Evolutionary conservation across 2,888 invertebrate genomes (phyloP), one percentile per base, ranked within the genome.

Genomic region (Ornithoptera alexandrae): DNA sequence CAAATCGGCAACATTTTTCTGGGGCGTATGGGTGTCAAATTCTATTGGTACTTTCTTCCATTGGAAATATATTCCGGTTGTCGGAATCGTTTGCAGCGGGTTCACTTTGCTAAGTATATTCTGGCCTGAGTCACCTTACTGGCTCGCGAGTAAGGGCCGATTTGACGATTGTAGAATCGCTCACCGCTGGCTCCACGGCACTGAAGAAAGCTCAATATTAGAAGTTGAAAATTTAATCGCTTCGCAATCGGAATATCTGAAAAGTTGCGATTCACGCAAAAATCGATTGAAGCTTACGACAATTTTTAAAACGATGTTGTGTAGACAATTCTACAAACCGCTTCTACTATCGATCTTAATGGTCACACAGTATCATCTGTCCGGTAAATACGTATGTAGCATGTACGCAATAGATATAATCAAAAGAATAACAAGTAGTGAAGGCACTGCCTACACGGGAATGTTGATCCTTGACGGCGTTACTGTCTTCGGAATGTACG

Each of bases 41-140:
- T 76, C 78, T 0, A 76, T 82, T 22, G 83, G 82, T 4, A 78
- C 80, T 0, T 79, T 77, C 66, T 75, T 74, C 3, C 56, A 78
- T 71, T 81, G 81, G 81, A 81, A 73, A 20, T 74, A 74, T 60
- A 80, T 82, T 20, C 73, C 79, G 2, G 22, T 79, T 24, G 20
- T 79, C 0, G 78, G 78, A 0, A 79, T 81, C 12, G 56, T 69
- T 2, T 79, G 75, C 22, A 74, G 77, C 58, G 59, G 68, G 18
- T 81, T 75, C 62, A 77, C 81, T 22, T 58, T 82, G 1, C 0
- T 62, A 1, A 66, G 59, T 86, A 65, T 87, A 85, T 75, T 75
- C 50, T 79, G 83, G 84, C 83, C 84, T 0, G 83, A 84, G 69
- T 83, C 84, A 24, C 84, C 84, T 1, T 80, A 77, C 1, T 84